These are phyloP conservation scores for Galerucella calmariensis DNA, from an alignment of 2,888 invertebrate genomes.

Conservation along the genomic window DNA sequence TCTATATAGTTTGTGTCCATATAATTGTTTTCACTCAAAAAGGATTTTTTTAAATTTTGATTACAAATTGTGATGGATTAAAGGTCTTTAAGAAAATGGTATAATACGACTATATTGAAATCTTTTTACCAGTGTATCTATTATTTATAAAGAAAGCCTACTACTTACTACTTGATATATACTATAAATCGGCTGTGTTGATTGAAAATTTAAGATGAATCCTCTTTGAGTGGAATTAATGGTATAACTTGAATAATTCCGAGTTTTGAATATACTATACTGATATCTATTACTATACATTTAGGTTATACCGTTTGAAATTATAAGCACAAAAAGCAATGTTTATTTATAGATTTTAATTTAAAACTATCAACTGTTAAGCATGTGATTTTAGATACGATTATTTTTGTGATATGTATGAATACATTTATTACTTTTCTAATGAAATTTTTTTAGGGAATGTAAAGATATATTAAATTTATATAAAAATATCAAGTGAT, in stretches of 20 bases:
- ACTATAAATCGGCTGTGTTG: not conserved
- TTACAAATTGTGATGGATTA: not conserved
- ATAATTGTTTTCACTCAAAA: not conserved
- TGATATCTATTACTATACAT: not conserved
- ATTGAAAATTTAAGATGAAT: not conserved
- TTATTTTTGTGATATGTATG: slow-evolving; percentile 23
- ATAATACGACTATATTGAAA: not conserved
- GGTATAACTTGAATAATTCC: not conserved
- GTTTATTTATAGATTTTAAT: slow-evolving; percentile 4
- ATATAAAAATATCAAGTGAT: slow-evolving; percentile 8
- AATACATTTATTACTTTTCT: slow-evolving; percentile 28
- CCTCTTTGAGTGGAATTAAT: not conserved
- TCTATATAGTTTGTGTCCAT: slow-evolving; percentile 32
- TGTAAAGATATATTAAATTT: slow-evolving; percentile 23
- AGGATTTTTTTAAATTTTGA: not conserved
- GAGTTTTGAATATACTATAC: no score
- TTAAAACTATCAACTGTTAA: not conserved
- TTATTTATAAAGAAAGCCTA: not conserved
- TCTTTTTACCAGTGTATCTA: not conserved
- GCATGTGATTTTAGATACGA: slow-evolving; percentile 28
- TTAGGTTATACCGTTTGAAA: not conserved
- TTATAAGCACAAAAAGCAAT: not conserved
- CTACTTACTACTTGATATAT: no score
- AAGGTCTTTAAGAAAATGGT: no score
- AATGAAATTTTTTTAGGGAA: slow-evolving; percentile 28